Percentiles rank a stretch among this genome's conserved stretches.
Evolutionary conservation across 2,797 vertebrate species (phyloP).

Genomic region (Labroides dimidiatus): DNA sequence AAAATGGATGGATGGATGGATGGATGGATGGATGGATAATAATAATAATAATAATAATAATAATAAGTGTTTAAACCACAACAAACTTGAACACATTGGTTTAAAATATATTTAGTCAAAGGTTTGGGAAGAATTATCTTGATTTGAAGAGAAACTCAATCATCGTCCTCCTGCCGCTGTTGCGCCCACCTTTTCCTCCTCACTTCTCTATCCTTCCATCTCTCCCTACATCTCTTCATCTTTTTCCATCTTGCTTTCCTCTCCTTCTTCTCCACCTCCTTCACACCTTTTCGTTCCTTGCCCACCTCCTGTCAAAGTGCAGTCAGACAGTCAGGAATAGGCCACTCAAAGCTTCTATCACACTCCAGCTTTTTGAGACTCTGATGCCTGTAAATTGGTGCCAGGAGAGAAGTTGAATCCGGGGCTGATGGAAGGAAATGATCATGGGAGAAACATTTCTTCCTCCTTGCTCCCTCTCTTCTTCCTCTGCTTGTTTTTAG

Average conservation of each 20-base stretch:
- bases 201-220: neutral
- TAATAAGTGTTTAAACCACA: too few relatives aligned
- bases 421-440: constrained; percentile 44
- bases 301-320: constrained; percentile 49
- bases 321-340: constrained; percentile 49
- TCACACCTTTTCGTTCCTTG: neutral
- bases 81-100: too few relatives aligned
- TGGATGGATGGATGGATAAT: too few relatives aligned
- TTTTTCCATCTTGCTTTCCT: constrained; percentile 5
- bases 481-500: neutral
- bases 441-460: constrained; percentile 37
- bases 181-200: neutral
- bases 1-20: too few relatives aligned
- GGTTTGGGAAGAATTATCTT: too few relatives aligned
- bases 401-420: constrained; percentile 24
- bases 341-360: constrained; percentile 52
- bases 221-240: neutral
- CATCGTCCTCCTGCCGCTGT: too few relatives aligned
- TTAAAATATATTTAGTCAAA: too few relatives aligned
- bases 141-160: too few relatives aligned
- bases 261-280: neutral
- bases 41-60: too few relatives aligned
- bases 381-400: constrained; percentile 25
- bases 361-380: constrained; percentile 40
- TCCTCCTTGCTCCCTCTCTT: neutral